Conservation (phyloP, 2,888 invertebrate genomes). For the Drosophila borborema region DNA sequence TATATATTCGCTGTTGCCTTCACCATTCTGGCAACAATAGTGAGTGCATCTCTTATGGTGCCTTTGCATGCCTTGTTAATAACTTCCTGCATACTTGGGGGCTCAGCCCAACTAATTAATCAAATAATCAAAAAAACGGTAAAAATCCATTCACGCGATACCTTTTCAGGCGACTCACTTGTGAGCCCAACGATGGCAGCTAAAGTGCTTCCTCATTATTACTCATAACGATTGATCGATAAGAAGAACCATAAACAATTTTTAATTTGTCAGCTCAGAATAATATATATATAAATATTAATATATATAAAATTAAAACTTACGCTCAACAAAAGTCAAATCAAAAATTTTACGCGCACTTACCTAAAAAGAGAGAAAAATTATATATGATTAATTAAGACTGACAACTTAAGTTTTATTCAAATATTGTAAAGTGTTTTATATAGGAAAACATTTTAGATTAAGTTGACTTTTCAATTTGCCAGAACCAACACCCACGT, state of each 20-base stretch:
- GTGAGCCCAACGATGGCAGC: constrained; percentile 41
- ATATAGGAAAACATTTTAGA: constrained; percentile 7
- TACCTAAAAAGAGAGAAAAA: constrained; percentile 61
- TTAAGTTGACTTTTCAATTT: constrained; percentile 11
- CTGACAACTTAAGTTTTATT: constrained; percentile 42
- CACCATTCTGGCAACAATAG: constrained; percentile 40
- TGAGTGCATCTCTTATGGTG: constrained; percentile 20
- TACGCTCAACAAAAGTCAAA: constrained; percentile 39
- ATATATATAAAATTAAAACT: constrained; percentile 38
- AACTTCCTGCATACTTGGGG: constrained; percentile 67
- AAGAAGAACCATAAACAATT: constrained; percentile 26
- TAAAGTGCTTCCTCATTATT: constrained; percentile 58
- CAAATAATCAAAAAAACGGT: constrained; percentile 39
- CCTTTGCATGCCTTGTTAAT: constrained; percentile 46
- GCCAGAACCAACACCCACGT: constrained; percentile 43
- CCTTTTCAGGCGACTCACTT: constrained; percentile 15
- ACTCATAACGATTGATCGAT: constrained; percentile 55
- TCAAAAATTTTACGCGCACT: constrained; percentile 35
- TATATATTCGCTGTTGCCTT: constrained; percentile 9
- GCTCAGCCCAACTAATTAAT: constrained; percentile 63
- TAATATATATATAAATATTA: background rate
- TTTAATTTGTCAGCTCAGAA: constrained; percentile 17
- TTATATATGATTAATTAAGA: constrained; percentile 49
- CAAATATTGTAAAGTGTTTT: constrained; percentile 17
- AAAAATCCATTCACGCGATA: constrained; percentile 66